These are phyloP conservation scores for Verasper variegatus DNA, from an alignment of 2,113 vertebrate species.

Conservation along the genomic window DNA sequence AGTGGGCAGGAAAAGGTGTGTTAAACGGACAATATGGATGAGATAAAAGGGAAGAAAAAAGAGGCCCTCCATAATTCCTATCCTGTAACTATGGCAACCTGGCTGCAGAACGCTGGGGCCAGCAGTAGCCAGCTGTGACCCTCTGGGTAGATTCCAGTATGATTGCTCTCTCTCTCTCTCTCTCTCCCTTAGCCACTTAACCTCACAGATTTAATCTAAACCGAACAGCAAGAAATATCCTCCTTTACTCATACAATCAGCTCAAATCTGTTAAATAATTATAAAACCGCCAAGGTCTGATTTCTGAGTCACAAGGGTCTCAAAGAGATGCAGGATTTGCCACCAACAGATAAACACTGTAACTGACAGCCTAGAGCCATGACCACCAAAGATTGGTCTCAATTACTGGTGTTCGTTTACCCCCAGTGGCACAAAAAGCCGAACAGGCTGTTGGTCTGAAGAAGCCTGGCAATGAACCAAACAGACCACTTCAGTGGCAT, in stretches of 20 bases:
- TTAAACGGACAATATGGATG: constrained; percentile 26
- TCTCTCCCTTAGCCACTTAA: constrained; percentile 47
- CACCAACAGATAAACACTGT: constrained; percentile 53
- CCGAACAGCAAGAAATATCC: constrained; percentile 20
- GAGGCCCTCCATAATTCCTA: constrained; percentile 51
- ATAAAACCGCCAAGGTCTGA: constrained; percentile 20
- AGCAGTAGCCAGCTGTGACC: constrained; percentile 70
- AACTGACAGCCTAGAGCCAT: constrained; percentile 67
- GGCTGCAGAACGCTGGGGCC: constrained; percentile 50
- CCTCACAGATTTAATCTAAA: constrained; percentile 36
- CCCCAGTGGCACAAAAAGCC: constrained; percentile 52
- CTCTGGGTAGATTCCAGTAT: constrained; percentile 60
- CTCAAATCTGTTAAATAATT: constrained; percentile 36
- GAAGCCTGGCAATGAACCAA: constrained; percentile 30
- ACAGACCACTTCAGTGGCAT: constrained; percentile 53
- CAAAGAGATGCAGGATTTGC: constrained; percentile 44
- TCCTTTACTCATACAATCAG: constrained; percentile 27
- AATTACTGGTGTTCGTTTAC: constrained; percentile 75
- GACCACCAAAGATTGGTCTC: constrained; percentile 68
- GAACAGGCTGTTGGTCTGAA: constrained; percentile 54
- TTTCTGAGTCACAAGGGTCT: constrained; percentile 37
- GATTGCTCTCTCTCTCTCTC: constrained; percentile 33
- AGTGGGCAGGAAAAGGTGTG: constrained; percentile 3
- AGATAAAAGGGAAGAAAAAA: constrained; percentile 15
- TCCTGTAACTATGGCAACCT: constrained; percentile 75